These are phyloP conservation scores for Chondrilla cf. caribensis DNA, from an alignment of 37 sponge, comb jelly and placozoan species.

Conservation along the genomic window DNA sequence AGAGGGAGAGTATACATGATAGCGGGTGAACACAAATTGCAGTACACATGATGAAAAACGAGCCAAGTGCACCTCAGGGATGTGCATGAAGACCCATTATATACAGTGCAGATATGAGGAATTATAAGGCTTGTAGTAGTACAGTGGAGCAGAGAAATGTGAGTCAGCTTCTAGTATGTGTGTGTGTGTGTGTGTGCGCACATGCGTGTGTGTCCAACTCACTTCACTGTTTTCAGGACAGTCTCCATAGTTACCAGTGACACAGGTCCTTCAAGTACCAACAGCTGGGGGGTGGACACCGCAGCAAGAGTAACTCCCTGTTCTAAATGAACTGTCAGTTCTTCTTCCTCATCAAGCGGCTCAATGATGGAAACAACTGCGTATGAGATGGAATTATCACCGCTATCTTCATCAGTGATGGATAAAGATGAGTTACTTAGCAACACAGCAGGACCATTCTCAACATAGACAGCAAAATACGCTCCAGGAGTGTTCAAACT, in stretches of 20 bases:
- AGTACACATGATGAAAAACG: neutral
- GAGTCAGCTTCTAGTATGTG: no score
- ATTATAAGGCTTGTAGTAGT: no score
- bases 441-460: constrained; percentile 41
- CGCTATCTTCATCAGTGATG: constrained; percentile 58
- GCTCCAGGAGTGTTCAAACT: no score
- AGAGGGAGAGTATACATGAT: no score
- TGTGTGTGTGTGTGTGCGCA: no score
- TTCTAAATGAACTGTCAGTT: constrained; percentile 10
- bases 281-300: neutral
- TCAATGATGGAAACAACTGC: constrained; percentile 40
- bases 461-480: constrained; percentile 35
- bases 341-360: constrained; percentile 16
- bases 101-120: no score
- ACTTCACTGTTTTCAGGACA: constrained; percentile 44
- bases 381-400: constrained; percentile 1
- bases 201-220: no score
- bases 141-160: no score
- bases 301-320: neutral
- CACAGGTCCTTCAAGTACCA: constrained; percentile 35
- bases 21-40: no score
- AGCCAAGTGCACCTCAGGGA: neutral
- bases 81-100: no score
- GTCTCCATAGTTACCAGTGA: constrained; percentile 23
- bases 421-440: constrained; percentile 36